Conservation (phyloP, 2,113 vertebrate genomes). For the Mionectes macconnelli region DNA sequence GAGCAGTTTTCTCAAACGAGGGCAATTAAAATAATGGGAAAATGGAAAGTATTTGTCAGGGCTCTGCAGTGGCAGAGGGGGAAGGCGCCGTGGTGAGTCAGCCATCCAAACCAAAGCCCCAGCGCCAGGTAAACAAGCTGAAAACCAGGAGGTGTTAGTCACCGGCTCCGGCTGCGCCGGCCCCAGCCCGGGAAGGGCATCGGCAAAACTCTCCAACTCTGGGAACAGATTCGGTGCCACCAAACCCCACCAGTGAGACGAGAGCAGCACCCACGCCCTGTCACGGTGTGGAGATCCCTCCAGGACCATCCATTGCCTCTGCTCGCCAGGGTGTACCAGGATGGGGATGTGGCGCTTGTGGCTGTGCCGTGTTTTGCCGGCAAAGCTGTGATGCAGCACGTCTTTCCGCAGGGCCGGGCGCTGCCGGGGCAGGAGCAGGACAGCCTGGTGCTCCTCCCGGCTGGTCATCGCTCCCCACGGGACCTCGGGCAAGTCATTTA, state of each 20-base stretch:
- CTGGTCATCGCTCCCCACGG: background rate
- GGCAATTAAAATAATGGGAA: slow-evolving; percentile 33
- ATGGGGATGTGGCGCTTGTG: accelerated
- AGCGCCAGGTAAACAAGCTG: background rate
- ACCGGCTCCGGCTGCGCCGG: accelerated
- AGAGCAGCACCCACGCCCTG: background rate
- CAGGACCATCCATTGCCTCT: background rate
- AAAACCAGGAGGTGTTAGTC: background rate
- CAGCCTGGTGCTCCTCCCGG: accelerated
- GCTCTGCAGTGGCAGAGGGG: background rate
- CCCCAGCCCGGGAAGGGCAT: background rate
- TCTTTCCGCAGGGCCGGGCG: accelerated
- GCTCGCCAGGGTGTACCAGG: accelerated
- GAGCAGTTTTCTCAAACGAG: background rate
- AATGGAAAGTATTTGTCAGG: slow-evolving; percentile 42
- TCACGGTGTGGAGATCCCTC: accelerated
- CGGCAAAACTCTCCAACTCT: background rate
- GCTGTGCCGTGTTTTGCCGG: background rate
- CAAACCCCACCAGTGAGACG: accelerated
- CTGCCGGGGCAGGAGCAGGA: background rate
- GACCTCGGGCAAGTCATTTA: background rate
- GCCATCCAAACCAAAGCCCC: background rate
- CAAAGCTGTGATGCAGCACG: background rate
- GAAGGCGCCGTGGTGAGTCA: slow-evolving; percentile 18
- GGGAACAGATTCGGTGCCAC: accelerated